phyloP scores from a whole-genome alignment of 2,113 vertebrate species.

The Hiodon tergisus region DNA sequence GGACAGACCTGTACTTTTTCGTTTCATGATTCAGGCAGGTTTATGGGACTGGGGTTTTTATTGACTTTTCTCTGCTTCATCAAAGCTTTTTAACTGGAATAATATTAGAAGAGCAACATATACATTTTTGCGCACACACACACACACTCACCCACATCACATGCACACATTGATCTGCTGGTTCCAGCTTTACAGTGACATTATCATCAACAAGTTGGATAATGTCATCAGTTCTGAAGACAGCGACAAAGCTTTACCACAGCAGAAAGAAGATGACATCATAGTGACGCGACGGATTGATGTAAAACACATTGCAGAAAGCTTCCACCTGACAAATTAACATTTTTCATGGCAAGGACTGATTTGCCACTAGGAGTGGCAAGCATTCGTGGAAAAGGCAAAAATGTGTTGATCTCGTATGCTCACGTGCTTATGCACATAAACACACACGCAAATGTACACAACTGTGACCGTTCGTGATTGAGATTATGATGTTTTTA shows the following conservation, averaged over 20 bases:
- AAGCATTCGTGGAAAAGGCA: background rate
- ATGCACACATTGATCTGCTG: background rate
- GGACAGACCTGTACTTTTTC: background rate
- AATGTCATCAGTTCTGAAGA: background rate
- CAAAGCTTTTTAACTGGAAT: conserved; percentile 18
- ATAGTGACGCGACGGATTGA: background rate
- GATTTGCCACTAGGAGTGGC: background rate
- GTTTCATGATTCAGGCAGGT: background rate
- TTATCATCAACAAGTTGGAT: background rate
- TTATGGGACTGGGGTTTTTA: background rate
- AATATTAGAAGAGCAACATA: background rate
- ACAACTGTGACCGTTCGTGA: background rate
- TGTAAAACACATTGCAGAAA: no score
- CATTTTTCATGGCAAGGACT: no score
- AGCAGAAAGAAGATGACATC: conserved; percentile 10
- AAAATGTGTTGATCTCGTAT: background rate
- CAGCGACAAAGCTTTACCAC: background rate
- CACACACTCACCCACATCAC: conserved; percentile 9
- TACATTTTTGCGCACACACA: conserved; percentile 4
- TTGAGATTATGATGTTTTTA: background rate
- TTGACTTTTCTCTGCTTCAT: background rate
- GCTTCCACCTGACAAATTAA: no score
- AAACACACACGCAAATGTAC: conserved; percentile 8
- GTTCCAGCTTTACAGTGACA: background rate
- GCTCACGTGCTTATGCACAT: background rate